These are phyloP conservation scores for Ceratitis capitata DNA, from an alignment of 1,140 invertebrate species.

Conservation along the genomic window DNA sequence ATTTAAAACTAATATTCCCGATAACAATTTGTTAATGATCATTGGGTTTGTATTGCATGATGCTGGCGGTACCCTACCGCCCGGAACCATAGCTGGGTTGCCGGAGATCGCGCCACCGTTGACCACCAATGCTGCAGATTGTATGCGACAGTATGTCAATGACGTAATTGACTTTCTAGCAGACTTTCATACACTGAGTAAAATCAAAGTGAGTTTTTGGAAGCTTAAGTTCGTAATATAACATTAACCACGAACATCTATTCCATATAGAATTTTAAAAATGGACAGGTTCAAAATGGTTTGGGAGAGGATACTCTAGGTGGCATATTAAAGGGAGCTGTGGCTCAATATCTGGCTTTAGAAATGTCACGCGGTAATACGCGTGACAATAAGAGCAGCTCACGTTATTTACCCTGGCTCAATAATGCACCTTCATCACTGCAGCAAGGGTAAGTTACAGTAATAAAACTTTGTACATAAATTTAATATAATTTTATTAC, in stretches of 20 bases:
- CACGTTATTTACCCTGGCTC: conserved; percentile 91
- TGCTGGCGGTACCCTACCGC: conserved; percentile 74
- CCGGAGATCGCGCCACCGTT: conserved; percentile 70
- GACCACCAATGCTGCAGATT: conserved; percentile 90
- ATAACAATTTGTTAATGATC: conserved; percentile 92
- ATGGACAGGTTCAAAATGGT: conserved; percentile 76
- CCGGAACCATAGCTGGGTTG: conserved; percentile 60
- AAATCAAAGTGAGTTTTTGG: conserved; percentile 83
- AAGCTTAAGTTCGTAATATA: too few relatives aligned
- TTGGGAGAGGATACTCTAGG: conserved; percentile 96
- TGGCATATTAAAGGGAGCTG: conserved; percentile 92
- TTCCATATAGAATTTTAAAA: conserved; percentile 79
- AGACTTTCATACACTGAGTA: conserved; percentile 95
- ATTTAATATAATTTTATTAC: conserved; percentile 49
- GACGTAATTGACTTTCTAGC: conserved; percentile 96
- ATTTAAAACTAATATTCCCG: conserved; percentile 92
- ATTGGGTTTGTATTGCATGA: conserved; percentile 86
- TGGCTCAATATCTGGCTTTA: conserved; percentile 93
- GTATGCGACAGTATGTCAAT: conserved; percentile 89
- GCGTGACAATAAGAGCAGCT: conserved; percentile 84
- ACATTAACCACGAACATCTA: not conserved
- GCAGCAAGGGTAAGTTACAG: conserved; percentile 76
- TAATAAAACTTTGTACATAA: not conserved
- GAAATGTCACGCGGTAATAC: conserved; percentile 90
- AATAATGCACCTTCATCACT: conserved; percentile 85